Evolutionary conservation across 2,888 invertebrate genomes (phyloP).

Genomic region (Cataglyphis albicans): DNA sequence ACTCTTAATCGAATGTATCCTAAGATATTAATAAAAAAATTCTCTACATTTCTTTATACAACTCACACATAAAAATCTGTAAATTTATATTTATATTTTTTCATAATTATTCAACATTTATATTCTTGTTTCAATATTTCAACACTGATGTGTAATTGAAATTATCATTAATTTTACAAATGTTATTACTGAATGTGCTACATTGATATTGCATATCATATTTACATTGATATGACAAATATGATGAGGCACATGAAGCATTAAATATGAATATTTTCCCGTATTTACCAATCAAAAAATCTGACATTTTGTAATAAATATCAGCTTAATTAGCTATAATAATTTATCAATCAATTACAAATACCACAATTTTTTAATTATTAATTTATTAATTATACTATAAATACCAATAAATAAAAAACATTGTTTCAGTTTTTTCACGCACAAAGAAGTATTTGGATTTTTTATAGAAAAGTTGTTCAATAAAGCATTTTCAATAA

Average conservation of each 20-base stretch:
- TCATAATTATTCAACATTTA: not conserved
- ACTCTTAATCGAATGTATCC: not conserved
- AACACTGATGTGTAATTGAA: conserved; percentile 14
- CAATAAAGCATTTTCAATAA: conserved; percentile 1
- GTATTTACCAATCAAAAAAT: conserved; percentile 27
- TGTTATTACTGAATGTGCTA: conserved; percentile 20
- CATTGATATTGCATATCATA: conserved; percentile 5
- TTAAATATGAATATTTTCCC: conserved; percentile 34
- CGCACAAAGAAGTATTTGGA: not conserved
- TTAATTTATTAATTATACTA: conserved; percentile 1
- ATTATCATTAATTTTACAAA: conserved; percentile 43
- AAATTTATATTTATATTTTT: not conserved
- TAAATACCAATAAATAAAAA: not conserved
- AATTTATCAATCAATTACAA: not conserved
- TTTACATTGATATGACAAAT: conserved; percentile 11
- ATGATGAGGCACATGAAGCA: conserved; percentile 7
- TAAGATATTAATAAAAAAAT: not conserved
- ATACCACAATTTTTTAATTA: not conserved
- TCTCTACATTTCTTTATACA: not conserved
- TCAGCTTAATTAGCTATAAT: conserved; percentile 1
- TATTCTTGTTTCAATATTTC: not conserved
- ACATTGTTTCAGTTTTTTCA: not conserved
- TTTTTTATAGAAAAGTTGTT: not conserved
- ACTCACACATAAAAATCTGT: not conserved
- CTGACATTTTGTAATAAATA: not conserved